These are phyloP conservation scores for Nothocercus nigrocapillus DNA, from an alignment of 2,113 vertebrate genomes.

Conservation along the genomic window DNA sequence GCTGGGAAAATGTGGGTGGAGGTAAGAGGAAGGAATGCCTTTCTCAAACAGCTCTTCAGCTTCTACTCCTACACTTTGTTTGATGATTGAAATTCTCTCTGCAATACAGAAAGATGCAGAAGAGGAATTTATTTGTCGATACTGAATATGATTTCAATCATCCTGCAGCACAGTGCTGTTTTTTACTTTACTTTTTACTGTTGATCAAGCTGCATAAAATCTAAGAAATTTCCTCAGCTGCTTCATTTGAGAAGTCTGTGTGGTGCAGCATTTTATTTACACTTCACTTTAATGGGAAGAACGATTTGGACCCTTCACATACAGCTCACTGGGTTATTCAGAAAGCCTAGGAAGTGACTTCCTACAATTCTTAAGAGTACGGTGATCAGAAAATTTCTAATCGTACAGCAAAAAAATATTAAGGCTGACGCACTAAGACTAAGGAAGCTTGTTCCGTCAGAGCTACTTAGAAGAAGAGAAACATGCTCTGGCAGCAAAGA, in stretches of 20 bases:
- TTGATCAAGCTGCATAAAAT: neutral
- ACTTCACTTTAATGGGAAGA: neutral
- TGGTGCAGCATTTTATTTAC: neutral
- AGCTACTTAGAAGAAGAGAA: neutral
- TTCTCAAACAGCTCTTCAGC: neutral
- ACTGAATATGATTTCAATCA: neutral
- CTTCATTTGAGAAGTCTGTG: neutral
- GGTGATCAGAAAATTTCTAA: neutral
- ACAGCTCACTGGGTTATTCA: neutral
- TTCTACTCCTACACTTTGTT: neutral
- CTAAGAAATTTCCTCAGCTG: neutral
- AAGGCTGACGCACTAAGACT: neutral
- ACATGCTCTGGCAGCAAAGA: neutral
- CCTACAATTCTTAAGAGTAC: accelerated
- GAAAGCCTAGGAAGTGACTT: neutral
- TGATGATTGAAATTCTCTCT: neutral
- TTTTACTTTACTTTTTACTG: neutral
- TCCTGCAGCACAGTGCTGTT: neutral
- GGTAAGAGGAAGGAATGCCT: neutral
- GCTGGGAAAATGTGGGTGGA: neutral
- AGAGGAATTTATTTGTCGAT: neutral
- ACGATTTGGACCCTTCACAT: neutral
- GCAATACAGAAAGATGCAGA: neutral
- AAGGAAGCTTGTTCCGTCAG: neutral
- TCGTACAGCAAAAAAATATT: neutral